Percentiles rank a stretch among this genome's conserved stretches.
phyloP scores from a whole-genome alignment of 2,113 vertebrate species.

The Empidonax traillii region DNA sequence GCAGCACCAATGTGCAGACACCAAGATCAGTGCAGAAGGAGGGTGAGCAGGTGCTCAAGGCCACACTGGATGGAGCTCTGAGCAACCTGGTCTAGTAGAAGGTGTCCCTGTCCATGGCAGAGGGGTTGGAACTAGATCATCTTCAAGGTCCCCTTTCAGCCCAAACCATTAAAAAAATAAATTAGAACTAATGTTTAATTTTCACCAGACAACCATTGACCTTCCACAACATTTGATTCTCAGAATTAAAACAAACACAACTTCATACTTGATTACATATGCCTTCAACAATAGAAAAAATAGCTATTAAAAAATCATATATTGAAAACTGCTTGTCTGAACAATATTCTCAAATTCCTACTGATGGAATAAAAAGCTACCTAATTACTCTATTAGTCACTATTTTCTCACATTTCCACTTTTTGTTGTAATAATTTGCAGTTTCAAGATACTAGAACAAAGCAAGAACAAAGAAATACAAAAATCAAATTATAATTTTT shows the following conservation, averaged over 20 bases:
- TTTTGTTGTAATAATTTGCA: neutral
- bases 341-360: neutral
- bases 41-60: neutral
- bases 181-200: neutral
- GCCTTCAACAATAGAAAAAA: neutral
- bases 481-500: neutral
- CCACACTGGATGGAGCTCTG: neutral
- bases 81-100: neutral
- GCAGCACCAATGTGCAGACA: neutral
- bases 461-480: neutral
- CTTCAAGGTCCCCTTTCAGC: neutral
- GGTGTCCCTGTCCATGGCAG: neutral
- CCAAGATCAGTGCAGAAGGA: neutral
- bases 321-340: neutral
- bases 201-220: neutral
- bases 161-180: neutral
- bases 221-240: neutral
- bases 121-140: neutral
- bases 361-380: neutral
- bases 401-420: neutral
- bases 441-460: neutral
- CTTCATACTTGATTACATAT: neutral
- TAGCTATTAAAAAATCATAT: neutral
- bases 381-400: neutral
- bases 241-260: neutral